These are phyloP conservation scores for Astreopora myriophthalma DNA, from an alignment of 64 coral and sea anemone genomes.

Conservation along the genomic window DNA sequence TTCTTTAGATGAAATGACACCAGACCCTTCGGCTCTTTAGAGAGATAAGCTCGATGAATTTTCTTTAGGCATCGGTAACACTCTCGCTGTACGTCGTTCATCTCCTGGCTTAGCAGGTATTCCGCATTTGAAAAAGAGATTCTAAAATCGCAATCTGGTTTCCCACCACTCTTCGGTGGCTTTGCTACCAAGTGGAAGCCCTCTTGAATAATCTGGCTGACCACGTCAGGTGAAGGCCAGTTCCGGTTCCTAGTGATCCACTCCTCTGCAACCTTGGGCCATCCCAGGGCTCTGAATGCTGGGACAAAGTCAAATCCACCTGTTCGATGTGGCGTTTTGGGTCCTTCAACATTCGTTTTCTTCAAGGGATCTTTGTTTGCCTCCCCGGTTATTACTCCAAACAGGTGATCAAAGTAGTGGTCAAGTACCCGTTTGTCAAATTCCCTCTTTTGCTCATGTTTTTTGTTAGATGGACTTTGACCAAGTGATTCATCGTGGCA, in stretches of 20 bases:
- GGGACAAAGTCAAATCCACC: constrained; percentile 69
- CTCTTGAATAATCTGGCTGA: constrained; percentile 41
- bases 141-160: constrained; percentile 58
- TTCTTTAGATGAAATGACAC: constrained; percentile 76
- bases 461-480: not conserved
- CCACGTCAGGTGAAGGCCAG: constrained; percentile 47
- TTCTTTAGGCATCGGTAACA: constrained; percentile 65
- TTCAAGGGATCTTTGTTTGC: not conserved
- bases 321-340: not conserved
- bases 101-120: constrained; percentile 56
- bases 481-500: not conserved
- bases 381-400: not conserved
- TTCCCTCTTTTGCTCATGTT: not conserved
- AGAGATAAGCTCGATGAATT: constrained; percentile 48
- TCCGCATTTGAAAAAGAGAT: constrained; percentile 74
- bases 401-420: not conserved
- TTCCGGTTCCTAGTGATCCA: constrained; percentile 50
- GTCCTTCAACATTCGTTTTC: not conserved
- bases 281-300: constrained; percentile 52
- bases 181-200: constrained; percentile 76
- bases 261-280: constrained; percentile 51
- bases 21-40: constrained; percentile 2
- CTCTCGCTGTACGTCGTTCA: constrained; percentile 61
- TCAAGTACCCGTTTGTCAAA: not conserved
- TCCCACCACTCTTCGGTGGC: constrained; percentile 14